phyloP scores from a whole-genome alignment of 2,113 vertebrate genomes.

The Tragelaphus strepsiceros region DNA sequence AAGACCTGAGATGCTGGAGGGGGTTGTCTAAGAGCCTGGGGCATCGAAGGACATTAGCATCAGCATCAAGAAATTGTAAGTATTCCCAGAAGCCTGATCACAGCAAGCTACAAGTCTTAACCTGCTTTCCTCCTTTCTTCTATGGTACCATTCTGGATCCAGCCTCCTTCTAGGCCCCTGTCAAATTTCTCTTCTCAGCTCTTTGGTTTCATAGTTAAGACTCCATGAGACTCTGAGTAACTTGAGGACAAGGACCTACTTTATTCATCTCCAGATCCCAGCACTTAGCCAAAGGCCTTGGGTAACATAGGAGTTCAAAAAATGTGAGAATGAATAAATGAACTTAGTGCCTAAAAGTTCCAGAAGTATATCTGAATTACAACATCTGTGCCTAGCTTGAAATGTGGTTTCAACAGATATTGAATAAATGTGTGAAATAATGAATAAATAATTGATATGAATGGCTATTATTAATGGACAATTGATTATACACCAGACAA shows the following conservation, averaged over 20 bases:
- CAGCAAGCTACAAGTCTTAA: neutral
- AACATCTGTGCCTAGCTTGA: neutral
- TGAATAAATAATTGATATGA: neutral
- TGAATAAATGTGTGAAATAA: conserved; percentile 32
- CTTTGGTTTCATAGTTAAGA: neutral
- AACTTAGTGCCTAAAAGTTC: neutral
- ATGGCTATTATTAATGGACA: neutral
- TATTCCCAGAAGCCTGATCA: neutral
- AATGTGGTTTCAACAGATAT: neutral
- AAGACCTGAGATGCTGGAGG: neutral
- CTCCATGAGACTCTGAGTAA: neutral
- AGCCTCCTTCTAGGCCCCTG: neutral
- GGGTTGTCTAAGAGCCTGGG: neutral
- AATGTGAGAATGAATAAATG: neutral
- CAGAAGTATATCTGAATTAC: neutral
- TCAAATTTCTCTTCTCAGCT: neutral
- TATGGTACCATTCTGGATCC: neutral
- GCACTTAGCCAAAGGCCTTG: neutral
- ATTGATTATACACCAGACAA: neutral
- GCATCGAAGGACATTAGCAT: neutral
- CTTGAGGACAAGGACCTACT: neutral
- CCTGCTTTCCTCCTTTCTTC: neutral
- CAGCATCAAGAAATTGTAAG: neutral
- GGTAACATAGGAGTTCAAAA: neutral
- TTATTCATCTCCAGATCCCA: conserved; percentile 3